Evolutionary conservation across 2,888 invertebrate species (phyloP), one percentile per base, ranked within the genome.

Genomic region (Cerastoderma edule): DNA sequence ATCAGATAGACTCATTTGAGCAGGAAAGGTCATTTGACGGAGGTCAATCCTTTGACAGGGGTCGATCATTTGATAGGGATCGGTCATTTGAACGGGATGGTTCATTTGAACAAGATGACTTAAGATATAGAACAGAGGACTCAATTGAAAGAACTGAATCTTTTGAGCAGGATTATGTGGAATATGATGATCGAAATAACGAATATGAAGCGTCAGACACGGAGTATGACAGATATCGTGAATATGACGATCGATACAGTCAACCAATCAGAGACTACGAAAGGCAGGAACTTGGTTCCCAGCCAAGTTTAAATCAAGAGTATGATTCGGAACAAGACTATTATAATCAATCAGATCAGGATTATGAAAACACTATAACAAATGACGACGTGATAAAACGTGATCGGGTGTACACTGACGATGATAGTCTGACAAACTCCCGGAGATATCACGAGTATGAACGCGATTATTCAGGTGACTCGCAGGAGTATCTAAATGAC

Each of bases 91-190:
- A 85, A 50, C 72, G 64, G 22, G 70, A 75, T n/a, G 73, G 48
- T 39, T 80, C 79, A 0, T 78, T 78, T 67, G 82, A 82, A 46
- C 80, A 81, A 28, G 84, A 86, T 92, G 96, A 96, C 64, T 80
- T 78, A 39, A 63, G 39, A 53, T 79, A 78, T 64, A 76, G 72
- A 28, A 63, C 72, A 32, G 75, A 72, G 24, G 67, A 74, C 67
- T 79, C 76, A 19, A 69, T 77, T 48, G 80, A 79, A 67, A 44
- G 75, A 65, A 79, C 78, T 28, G 80, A 80, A 35, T 80, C 80
- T 28, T 83, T 80, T 63, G 83, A 83, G 39, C 77, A 67, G 32
- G 77, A 78, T 50, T 72, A 70, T 75, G 57, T 54, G 30, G 79
- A 78, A 54, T 79, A 70, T 32, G 80, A 78, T n/a, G n/a, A 60